Percentiles rank a stretch among this genome's conserved stretches.
Conservation (phyloP, 2,113 vertebrate species). For the Rousettus leschenaultii region DNA sequence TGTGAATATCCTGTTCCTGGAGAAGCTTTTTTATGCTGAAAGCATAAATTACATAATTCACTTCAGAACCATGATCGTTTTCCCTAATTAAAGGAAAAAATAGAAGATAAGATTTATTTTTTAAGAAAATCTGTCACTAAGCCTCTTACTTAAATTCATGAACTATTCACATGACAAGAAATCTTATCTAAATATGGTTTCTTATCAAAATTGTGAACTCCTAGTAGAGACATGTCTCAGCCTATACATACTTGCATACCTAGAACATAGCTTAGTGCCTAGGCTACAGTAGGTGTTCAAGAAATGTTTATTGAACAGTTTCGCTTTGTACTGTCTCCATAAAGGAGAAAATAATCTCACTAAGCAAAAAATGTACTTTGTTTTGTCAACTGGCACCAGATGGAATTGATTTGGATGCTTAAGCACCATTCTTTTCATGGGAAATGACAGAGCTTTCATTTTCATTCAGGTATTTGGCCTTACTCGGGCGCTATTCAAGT, state of each 20-base stretch:
- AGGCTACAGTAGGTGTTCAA: background rate
- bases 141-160: slow-evolving; percentile 54
- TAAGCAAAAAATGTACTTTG: slow-evolving; percentile 23
- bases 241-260: background rate
- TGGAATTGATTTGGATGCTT: slow-evolving; percentile 52
- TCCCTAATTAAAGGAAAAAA: slow-evolving; percentile 59
- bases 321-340: background rate
- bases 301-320: background rate
- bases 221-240: background rate
- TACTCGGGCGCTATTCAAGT: background rate
- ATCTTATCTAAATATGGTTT: slow-evolving; percentile 21
- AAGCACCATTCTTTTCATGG: background rate
- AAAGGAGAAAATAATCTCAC: slow-evolving; percentile 56
- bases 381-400: slow-evolving; percentile 45
- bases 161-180: slow-evolving; percentile 50
- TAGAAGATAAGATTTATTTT: slow-evolving; percentile 12
- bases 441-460: slow-evolving; percentile 52
- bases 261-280: background rate
- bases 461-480: slow-evolving; percentile 52
- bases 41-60: slow-evolving; percentile 61
- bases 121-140: slow-evolving; percentile 37
- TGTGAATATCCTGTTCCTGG: background rate
- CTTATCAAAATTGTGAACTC: slow-evolving; percentile 32
- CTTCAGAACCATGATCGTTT: slow-evolving; percentile 44
- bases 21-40: slow-evolving; percentile 42